These are phyloP conservation scores for Megalops cyprinoides DNA, from an alignment of 2,797 vertebrate species.

Conservation along the genomic window DNA sequence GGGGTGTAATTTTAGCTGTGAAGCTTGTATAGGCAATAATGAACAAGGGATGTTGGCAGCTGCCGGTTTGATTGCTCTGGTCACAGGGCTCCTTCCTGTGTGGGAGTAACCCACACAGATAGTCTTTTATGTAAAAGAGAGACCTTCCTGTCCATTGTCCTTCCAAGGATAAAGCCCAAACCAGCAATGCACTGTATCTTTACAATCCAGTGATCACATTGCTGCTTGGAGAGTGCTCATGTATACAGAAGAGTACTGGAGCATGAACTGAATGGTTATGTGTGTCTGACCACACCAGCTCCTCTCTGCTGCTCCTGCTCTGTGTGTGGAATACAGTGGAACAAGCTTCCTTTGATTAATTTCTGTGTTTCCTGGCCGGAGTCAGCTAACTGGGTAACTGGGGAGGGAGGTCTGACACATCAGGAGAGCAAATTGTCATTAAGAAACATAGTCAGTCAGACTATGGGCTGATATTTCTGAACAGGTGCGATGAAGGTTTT, in stretches of 20 bases:
- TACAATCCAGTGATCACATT: background rate
- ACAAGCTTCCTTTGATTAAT: background rate
- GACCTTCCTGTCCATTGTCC: constrained; percentile 13
- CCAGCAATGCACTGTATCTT: background rate
- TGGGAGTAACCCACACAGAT: constrained; percentile 4
- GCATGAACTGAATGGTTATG: background rate
- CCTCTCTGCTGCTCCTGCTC: background rate
- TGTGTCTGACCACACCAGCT: background rate
- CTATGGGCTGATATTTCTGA: too few relatives aligned
- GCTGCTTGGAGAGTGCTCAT: background rate
- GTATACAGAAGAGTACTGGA: background rate
- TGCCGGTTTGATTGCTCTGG: constrained; percentile 36
- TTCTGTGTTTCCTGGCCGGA: background rate
- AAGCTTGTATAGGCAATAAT: constrained; percentile 44
- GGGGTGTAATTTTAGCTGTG: background rate
- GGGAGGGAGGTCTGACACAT: too few relatives aligned
- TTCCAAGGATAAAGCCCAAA: constrained; percentile 1
- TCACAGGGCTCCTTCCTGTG: constrained; percentile 12
- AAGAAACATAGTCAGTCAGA: too few relatives aligned
- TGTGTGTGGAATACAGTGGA: constrained; percentile 13
- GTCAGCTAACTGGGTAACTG: too few relatives aligned
- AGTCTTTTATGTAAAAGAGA: background rate
- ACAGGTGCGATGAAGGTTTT: too few relatives aligned
- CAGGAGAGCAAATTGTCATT: too few relatives aligned
- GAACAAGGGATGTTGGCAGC: constrained; percentile 30